A percentile compares a stretch with the other conserved stretches of the same genome.
These are phyloP conservation scores for Coenobita brevimanus DNA, from an alignment of 1,140 invertebrate genomes.

Conservation along the genomic window DNA sequence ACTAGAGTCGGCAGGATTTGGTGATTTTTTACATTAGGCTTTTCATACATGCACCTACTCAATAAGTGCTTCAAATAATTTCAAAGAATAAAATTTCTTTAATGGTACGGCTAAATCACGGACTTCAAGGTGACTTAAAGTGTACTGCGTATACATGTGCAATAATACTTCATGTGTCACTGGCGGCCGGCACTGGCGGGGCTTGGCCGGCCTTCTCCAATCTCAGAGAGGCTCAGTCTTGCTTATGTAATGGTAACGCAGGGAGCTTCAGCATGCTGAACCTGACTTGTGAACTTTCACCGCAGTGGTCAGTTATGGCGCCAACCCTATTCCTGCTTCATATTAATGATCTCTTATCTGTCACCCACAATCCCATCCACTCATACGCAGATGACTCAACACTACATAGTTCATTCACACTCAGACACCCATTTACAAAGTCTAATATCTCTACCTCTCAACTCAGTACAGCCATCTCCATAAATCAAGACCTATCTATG, in stretches of 20 bases:
- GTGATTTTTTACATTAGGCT: not conserved
- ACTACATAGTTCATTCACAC: too few relatives aligned
- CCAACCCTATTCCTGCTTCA: too few relatives aligned
- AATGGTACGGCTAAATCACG: not conserved
- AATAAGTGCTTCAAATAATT: not conserved
- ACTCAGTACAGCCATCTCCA: too few relatives aligned
- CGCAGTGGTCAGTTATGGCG: too few relatives aligned
- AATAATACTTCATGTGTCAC: not conserved
- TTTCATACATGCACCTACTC: conserved; percentile 1
- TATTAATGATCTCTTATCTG: too few relatives aligned
- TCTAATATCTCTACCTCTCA: too few relatives aligned
- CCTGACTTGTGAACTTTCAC: not conserved
- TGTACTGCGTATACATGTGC: too few relatives aligned
- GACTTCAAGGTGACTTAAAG: not conserved
- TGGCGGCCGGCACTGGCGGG: not conserved
- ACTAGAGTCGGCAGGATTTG: not conserved
- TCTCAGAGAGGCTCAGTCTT: conserved; percentile 1
- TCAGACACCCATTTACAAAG: too few relatives aligned
- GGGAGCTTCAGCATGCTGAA: not conserved
- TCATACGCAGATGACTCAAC: too few relatives aligned
- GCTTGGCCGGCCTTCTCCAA: too few relatives aligned
- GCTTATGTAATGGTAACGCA: not conserved
- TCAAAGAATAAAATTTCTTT: not conserved
- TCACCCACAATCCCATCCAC: too few relatives aligned
- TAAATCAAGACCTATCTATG: too few relatives aligned